A percentile compares a stretch with the other conserved stretches of the same genome.
phyloP scores from a whole-genome alignment of 2,888 invertebrate species.

The Pachliopta kotzebuea region DNA sequence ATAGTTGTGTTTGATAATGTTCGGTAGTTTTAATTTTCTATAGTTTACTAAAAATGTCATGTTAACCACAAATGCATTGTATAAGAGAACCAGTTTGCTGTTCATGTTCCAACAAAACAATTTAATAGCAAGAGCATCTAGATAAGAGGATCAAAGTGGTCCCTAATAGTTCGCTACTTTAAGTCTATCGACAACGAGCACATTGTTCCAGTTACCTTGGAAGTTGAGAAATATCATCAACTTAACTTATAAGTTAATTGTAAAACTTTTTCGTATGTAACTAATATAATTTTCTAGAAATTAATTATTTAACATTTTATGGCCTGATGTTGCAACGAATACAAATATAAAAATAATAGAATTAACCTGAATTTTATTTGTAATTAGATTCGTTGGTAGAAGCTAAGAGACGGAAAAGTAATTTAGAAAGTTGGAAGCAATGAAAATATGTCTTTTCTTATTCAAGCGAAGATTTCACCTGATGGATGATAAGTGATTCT shows the following conservation, averaged over 20 bases:
- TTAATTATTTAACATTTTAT: too few relatives aligned
- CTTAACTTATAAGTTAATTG: background rate
- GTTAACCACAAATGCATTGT: background rate
- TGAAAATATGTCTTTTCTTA: too few relatives aligned
- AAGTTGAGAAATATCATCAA: background rate
- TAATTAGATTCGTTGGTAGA: too few relatives aligned
- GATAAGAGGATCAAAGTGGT: conserved; percentile 65
- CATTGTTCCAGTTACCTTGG: conserved; percentile 12
- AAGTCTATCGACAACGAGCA: conserved; percentile 36
- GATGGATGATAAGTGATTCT: too few relatives aligned
- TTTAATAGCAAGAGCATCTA: conserved; percentile 50
- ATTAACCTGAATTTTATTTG: too few relatives aligned
- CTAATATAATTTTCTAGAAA: too few relatives aligned
- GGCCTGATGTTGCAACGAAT: too few relatives aligned
- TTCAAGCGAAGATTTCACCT: too few relatives aligned
- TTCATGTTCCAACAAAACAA: conserved; percentile 40
- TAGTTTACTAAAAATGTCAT: background rate
- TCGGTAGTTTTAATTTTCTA: background rate
- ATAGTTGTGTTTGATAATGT: background rate
- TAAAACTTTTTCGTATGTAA: background rate
- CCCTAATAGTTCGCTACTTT: conserved; percentile 49
- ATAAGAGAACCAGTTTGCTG: conserved; percentile 27
- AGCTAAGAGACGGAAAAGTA: too few relatives aligned
- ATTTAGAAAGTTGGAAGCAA: too few relatives aligned
- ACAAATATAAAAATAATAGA: too few relatives aligned